Percentiles rank a stretch among this genome's conserved stretches.
Evolutionary conservation across 2,888 invertebrate species (phyloP).

Genomic region (Argyresthia albistria): DNA sequence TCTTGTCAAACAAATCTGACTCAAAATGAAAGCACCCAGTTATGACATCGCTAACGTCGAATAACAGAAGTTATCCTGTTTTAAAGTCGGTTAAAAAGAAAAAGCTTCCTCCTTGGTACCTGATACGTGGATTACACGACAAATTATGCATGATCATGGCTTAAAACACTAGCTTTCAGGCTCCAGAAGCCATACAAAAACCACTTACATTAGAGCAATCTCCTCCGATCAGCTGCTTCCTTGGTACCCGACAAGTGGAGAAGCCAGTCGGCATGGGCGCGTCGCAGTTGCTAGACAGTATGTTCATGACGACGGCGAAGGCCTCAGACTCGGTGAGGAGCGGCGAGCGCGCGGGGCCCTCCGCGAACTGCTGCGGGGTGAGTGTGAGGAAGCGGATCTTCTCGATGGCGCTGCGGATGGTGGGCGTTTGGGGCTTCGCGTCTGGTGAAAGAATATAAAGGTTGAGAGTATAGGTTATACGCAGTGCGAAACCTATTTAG

Average conservation of each 20-base stretch:
- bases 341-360: constrained; percentile 83
- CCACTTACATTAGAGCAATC: constrained; percentile 28
- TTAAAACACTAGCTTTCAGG: no score
- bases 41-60: no score
- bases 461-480: neutral
- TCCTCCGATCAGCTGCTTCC: constrained; percentile 46
- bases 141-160: no score
- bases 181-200: no score
- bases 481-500: no score
- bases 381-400: constrained; percentile 87
- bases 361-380: constrained; percentile 86
- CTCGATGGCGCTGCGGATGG: constrained; percentile 77
- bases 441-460: constrained; percentile 18
- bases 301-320: constrained; percentile 86
- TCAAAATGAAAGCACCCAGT: no score
- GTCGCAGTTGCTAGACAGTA: constrained; percentile 78
- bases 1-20: no score
- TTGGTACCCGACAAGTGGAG: constrained; percentile 65
- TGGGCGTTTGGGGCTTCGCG: constrained; percentile 31
- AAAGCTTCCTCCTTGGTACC: no score
- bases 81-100: no score
- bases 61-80: no score
- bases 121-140: no score
- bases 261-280: constrained; percentile 83
- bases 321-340: constrained; percentile 83